These are phyloP conservation scores for Python bivittatus DNA, from an alignment of 2,113 vertebrate genomes.

Conservation along the genomic window DNA sequence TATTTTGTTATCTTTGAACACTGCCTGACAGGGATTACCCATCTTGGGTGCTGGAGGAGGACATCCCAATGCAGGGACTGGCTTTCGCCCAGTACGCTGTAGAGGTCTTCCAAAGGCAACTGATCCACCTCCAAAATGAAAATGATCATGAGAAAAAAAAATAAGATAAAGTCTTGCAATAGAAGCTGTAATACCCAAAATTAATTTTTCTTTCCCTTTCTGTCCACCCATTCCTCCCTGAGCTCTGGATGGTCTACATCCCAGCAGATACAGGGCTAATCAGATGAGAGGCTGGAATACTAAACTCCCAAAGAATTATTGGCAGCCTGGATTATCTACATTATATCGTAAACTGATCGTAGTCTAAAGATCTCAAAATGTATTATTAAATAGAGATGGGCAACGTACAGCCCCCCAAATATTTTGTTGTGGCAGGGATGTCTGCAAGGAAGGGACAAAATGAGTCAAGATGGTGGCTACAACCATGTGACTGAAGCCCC, in stretches of 20 bases:
- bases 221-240: not conserved
- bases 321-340: not conserved
- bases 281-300: not conserved
- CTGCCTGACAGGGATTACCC: not conserved
- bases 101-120: not conserved
- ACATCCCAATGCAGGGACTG: not conserved
- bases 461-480: not conserved
- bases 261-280: not conserved
- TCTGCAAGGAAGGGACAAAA: not conserved
- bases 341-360: not conserved
- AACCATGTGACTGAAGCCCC: not conserved
- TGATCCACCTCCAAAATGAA: not conserved
- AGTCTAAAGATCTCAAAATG: not conserved
- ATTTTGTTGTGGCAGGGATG: not conserved
- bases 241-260: too few relatives aligned
- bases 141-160: not conserved
- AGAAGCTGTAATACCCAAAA: not conserved
- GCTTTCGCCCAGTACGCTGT: too few relatives aligned
- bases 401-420: not conserved
- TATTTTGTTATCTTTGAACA: not conserved
- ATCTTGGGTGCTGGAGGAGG: not conserved
- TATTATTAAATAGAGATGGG: not conserved
- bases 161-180: not conserved
- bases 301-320: not conserved
- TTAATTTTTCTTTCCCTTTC: not conserved